Percentiles rank a stretch among this genome's conserved stretches.
phyloP scores from a whole-genome alignment of 1,140 invertebrate species.

The Neocloeon triangulifer region DNA sequence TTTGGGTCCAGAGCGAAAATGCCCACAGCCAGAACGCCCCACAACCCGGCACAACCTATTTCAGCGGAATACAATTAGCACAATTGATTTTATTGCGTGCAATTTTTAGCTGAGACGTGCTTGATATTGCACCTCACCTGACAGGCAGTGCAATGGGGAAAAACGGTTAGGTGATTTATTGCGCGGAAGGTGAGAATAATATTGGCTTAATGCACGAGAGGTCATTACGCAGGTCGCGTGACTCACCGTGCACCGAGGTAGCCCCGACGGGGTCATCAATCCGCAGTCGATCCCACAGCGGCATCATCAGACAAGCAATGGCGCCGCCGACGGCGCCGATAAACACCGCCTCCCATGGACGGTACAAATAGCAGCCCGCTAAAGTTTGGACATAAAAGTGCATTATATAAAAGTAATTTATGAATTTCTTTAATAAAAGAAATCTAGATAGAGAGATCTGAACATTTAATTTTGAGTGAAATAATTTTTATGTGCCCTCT shows the following conservation, averaged over 20 bases:
- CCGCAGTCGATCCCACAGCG: conserved; percentile 45
- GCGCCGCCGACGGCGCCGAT: conserved; percentile 58
- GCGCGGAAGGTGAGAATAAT: no score
- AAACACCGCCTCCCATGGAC: conserved; percentile 62
- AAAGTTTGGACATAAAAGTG: no score
- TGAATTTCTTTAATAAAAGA: no score
- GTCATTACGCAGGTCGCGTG: no score
- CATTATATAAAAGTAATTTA: no score
- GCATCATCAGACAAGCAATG: conserved; percentile 41
- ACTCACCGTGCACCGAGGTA: conserved; percentile 55
- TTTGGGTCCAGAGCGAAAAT: conserved; percentile 68
- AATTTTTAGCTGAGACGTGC: conserved; percentile 1
- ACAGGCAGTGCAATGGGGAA: conserved; percentile 5
- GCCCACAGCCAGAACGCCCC: conserved; percentile 70
- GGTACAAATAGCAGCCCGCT: conserved; percentile 73
- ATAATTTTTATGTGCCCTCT: no score
- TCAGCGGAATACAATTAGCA: no score
- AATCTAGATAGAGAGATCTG: no score
- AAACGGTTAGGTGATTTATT: no score
- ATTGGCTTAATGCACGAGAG: no score
- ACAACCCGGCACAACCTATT: conserved; percentile 25
- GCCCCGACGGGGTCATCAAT: conserved; percentile 86
- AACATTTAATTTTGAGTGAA: no score
- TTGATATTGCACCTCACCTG: conserved; percentile 3
- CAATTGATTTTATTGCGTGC: no score